Conservation (phyloP, 2,113 vertebrate species). For the Orthochromis indermauri region DNA sequence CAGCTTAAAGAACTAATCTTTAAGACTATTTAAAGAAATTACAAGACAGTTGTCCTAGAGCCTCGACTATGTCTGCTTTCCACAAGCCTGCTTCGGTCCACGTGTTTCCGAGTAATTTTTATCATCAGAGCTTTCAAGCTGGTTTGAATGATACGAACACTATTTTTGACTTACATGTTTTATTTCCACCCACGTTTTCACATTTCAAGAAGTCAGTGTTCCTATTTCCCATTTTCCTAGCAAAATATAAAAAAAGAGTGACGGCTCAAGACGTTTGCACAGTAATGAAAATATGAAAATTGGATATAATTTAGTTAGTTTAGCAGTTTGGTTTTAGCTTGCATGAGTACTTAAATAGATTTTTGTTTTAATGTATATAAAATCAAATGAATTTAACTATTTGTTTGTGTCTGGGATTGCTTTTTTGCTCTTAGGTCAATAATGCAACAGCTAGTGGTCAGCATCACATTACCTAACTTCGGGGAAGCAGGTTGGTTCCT, state of each 20-base stretch:
- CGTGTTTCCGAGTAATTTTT: neutral
- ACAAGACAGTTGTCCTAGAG: neutral
- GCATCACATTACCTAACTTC: slow-evolving; percentile 84
- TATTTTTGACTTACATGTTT: neutral
- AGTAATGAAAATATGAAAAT: neutral
- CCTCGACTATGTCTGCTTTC: neutral
- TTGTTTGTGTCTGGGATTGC: neutral
- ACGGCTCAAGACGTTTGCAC: rapidly evolving
- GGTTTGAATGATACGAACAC: neutral
- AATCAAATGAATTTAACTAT: neutral
- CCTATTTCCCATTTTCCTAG: neutral
- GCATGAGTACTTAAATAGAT: neutral
- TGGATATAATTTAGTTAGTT: neutral
- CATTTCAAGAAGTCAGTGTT: neutral
- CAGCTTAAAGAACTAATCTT: neutral
- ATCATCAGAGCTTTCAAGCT: neutral
- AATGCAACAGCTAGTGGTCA: slow-evolving; percentile 88
- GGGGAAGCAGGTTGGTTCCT: slow-evolving; percentile 84
- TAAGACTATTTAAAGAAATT: neutral
- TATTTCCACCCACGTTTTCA: neutral
- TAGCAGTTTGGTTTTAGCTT: neutral
- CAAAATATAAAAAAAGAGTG: neutral
- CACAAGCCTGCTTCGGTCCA: neutral
- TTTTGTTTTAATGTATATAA: neutral
- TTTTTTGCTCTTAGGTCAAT: slow-evolving; percentile 78